A percentile compares a stretch with the other conserved stretches of the same genome.
phyloP scores from a whole-genome alignment of 2,113 vertebrate species.

The Peromyscus leucopus region DNA sequence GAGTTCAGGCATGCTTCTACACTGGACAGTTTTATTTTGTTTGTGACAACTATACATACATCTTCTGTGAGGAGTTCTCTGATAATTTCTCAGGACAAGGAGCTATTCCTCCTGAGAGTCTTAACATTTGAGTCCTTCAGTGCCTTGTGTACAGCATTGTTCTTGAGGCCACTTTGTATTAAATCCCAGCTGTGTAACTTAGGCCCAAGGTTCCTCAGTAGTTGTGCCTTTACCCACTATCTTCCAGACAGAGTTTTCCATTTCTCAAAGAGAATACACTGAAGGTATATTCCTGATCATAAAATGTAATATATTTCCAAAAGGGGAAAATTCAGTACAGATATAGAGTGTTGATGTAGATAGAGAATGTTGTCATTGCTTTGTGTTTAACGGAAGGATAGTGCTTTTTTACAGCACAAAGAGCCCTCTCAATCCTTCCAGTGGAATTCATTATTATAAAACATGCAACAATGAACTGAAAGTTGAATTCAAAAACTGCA shows the following conservation, averaged over 20 bases:
- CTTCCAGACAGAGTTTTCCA: background rate
- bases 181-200: background rate
- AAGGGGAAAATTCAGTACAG: background rate
- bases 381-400: conserved; percentile 15
- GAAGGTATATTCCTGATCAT: background rate
- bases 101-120: background rate
- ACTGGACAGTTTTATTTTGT: background rate
- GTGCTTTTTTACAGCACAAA: background rate
- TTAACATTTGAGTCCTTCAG: background rate
- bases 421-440: background rate
- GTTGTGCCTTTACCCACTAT: background rate
- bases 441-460: background rate
- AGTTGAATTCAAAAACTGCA: background rate
- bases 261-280: background rate
- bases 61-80: background rate
- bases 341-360: background rate
- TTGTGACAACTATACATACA: background rate
- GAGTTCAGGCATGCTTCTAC: background rate
- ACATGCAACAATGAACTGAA: background rate
- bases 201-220: background rate
- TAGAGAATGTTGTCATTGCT: background rate
- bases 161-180: background rate
- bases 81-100: background rate
- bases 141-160: background rate
- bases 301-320: background rate